Conservation (phyloP, 1,140 invertebrate genomes). For the Apolygus lucorum region DNA sequence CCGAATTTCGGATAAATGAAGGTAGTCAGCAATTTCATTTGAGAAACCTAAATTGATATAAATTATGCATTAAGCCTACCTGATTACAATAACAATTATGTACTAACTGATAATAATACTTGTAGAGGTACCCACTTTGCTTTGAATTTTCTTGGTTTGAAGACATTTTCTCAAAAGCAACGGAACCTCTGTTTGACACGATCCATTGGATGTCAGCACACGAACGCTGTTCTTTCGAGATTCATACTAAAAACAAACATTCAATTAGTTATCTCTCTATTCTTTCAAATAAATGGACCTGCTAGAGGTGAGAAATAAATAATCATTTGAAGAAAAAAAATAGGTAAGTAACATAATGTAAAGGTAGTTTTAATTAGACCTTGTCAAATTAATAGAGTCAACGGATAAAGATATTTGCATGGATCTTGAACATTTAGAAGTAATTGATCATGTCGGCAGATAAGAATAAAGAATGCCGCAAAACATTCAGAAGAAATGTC, state of each 20-base stretch:
- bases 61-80: too few relatives aligned
- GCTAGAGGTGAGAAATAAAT: background rate
- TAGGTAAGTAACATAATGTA: background rate
- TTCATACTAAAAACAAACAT: background rate
- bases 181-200: background rate
- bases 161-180: background rate
- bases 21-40: background rate
- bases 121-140: background rate
- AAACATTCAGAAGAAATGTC: too few relatives aligned
- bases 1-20: background rate
- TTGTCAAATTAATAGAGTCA: background rate
- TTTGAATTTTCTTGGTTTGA: background rate
- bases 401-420: too few relatives aligned
- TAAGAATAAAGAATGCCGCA: too few relatives aligned
- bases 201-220: background rate
- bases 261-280: too few relatives aligned
- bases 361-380: background rate
- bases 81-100: too few relatives aligned
- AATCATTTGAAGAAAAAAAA: background rate
- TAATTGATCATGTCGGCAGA: too few relatives aligned
- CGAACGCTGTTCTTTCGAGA: background rate
- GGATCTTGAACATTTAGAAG: too few relatives aligned
- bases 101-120: too few relatives aligned
- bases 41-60: too few relatives aligned
- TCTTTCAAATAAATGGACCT: background rate